Evolutionary conservation across 1,140 invertebrate species (phyloP).

Genomic region (Nylanderia fulva): DNA sequence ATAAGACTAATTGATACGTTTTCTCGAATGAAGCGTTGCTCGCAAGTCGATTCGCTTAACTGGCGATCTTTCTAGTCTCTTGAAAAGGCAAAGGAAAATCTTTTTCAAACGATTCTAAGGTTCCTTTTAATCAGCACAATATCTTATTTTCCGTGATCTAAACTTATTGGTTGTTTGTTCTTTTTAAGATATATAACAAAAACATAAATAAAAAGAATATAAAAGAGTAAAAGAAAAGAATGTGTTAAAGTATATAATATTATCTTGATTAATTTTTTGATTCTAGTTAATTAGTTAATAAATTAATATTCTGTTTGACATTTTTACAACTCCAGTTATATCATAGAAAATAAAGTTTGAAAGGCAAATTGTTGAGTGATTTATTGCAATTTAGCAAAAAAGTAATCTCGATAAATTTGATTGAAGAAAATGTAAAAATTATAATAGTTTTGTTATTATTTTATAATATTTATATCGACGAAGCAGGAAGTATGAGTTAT

Average conservation of each 20-base stretch:
- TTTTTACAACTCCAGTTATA: neutral
- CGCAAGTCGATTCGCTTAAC: slow-evolving; percentile 71
- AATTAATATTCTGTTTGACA: neutral
- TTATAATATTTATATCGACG: neutral
- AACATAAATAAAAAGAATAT: neutral
- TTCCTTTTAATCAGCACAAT: slow-evolving; percentile 52
- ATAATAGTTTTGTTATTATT: neutral
- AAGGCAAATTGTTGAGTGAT: neutral
- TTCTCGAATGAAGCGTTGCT: slow-evolving; percentile 59
- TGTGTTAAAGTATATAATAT: neutral
- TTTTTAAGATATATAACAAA: neutral
- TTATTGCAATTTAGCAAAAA: neutral
- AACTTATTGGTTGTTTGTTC: neutral
- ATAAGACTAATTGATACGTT: slow-evolving; percentile 71
- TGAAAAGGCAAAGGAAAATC: slow-evolving; percentile 62
- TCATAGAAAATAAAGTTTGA: neutral
- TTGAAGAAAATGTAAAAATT: neutral
- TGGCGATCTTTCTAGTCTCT: slow-evolving; percentile 66
- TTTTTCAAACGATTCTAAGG: slow-evolving; percentile 49
- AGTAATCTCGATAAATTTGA: neutral
- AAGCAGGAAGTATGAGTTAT: neutral
- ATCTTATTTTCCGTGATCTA: slow-evolving; percentile 49
- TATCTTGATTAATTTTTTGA: neutral
- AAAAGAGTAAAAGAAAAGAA: neutral
- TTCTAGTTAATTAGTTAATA: neutral